Evolutionary conservation across 2,888 invertebrate species (phyloP).

Genomic region (Amphipoea oculea): DNA sequence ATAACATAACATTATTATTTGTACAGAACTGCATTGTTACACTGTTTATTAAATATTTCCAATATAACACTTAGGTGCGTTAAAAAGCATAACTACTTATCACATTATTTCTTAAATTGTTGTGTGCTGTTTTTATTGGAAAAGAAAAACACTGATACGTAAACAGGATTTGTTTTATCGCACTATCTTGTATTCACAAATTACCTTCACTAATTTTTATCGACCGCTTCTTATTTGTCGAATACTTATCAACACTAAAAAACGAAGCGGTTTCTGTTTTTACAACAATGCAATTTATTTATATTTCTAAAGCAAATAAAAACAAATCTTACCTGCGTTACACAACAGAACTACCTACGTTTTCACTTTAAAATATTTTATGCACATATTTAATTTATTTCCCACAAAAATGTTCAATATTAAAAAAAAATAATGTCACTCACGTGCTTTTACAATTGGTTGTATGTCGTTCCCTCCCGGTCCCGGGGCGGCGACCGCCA

Average conservation of each 20-base stretch:
- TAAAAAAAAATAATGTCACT: conserved; percentile 38
- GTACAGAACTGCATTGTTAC: conserved; percentile 43
- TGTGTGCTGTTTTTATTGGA: conserved; percentile 26
- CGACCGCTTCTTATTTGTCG: conserved; percentile 29
- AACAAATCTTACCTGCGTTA: background rate
- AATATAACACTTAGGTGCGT: background rate
- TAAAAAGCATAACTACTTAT: conserved; percentile 10
- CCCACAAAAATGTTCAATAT: background rate
- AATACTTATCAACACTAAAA: conserved; percentile 22
- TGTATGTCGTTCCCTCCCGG: conserved; percentile 66
- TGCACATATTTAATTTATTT: background rate
- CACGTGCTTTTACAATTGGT: conserved; percentile 58
- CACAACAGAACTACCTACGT: conserved; percentile 16
- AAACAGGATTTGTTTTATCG: conserved; percentile 54
- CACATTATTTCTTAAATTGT: background rate
- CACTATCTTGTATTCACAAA: conserved; percentile 42
- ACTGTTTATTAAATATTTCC: background rate
- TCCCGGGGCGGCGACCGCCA: conserved; percentile 64
- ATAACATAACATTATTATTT: conserved; percentile 40
- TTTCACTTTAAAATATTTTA: conserved; percentile 14
- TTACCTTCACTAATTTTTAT: conserved; percentile 46
- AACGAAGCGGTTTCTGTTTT: background rate
- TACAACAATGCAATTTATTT: background rate
- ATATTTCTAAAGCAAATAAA: background rate
- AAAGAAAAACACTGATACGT: conserved; percentile 35